Percentiles rank a stretch among this genome's conserved stretches.
Conservation (phyloP, 2,888 invertebrate species). For the Flabesymbios commensalis region DNA sequence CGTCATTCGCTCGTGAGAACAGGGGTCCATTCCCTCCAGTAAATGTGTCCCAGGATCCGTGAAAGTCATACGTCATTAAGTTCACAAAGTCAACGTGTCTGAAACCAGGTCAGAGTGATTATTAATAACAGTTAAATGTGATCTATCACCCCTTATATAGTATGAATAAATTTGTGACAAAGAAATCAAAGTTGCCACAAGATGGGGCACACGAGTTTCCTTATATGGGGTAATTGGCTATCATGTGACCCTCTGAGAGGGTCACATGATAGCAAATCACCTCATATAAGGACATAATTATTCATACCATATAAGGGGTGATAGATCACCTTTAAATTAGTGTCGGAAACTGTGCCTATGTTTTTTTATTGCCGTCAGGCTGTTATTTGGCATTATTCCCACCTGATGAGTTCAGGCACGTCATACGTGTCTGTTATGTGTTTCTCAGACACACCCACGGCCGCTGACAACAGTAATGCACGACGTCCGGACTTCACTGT, state of each 20-base stretch:
- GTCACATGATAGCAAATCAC: no score
- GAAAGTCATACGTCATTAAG: conserved; percentile 57
- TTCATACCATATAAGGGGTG: no score
- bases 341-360: no score
- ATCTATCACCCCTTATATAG: background rate
- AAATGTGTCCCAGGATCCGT: conserved; percentile 52
- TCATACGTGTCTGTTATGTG: background rate
- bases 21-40: conserved; percentile 57
- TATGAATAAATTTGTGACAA: background rate
- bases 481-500: conserved; percentile 33
- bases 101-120: conserved; percentile 1
- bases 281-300: no score
- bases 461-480: conserved; percentile 41
- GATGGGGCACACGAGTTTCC: background rate
- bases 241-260: background rate
- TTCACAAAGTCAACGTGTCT: conserved; percentile 48
- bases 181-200: background rate
- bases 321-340: no score
- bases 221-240: background rate
- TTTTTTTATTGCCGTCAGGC: no score
- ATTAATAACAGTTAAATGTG: background rate
- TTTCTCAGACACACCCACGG: conserved; percentile 1
- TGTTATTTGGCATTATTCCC: no score
- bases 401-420: background rate
- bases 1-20: conserved; percentile 40